Percentiles rank a stretch among this genome's conserved stretches.
Conservation (phyloP, 2,888 invertebrate genomes). For the Balanococcus diminutus region DNA sequence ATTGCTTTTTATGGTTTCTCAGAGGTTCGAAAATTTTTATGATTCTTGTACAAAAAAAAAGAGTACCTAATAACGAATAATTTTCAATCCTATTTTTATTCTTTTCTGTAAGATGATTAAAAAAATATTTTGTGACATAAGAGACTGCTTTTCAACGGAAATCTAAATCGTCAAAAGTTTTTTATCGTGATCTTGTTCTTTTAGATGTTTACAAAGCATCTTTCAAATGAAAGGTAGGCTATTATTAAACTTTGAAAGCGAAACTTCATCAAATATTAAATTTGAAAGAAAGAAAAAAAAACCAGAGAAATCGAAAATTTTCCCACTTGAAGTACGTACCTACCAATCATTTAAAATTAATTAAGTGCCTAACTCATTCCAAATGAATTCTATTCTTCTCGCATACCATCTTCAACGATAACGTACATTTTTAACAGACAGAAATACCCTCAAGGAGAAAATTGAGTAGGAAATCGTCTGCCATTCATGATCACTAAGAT, state of each 20-base stretch:
- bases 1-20: background rate
- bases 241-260: background rate
- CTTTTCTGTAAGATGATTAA: background rate
- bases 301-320: background rate
- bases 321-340: background rate
- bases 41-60: background rate
- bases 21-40: background rate
- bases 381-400: too few relatives aligned
- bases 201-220: background rate
- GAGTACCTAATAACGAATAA: background rate
- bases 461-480: background rate
- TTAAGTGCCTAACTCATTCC: too few relatives aligned
- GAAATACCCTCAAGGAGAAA: background rate
- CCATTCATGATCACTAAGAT: background rate
- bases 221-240: background rate
- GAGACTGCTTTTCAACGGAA: background rate
- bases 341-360: too few relatives aligned
- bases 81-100: background rate
- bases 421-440: background rate
- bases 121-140: background rate
- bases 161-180: background rate
- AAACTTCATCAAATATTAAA: background rate
- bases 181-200: background rate
- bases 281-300: background rate
- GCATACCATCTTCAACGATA: too few relatives aligned